Base-by-base conservation (phyloP, 1,140 invertebrate genomes). In the Lucilia sericata region DNA sequence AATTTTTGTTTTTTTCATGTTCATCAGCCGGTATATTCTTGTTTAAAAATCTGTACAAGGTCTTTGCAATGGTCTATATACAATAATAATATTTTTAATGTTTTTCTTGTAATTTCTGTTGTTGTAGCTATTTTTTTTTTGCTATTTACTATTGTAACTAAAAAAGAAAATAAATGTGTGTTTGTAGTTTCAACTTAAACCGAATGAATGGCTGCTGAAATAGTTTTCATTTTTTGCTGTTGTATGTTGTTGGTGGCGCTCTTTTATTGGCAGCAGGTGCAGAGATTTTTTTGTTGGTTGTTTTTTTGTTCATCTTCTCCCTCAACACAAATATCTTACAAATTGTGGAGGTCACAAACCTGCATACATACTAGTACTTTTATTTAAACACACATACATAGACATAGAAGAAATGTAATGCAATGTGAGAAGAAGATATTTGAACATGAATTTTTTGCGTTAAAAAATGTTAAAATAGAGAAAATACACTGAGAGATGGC, bases 231-330 rank as follows among this genome's bases (percentile, higher is more conserved):
- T 60, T 60, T 60, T n/a, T 30, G 25, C 25, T 30, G 2, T 65
- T 65, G 2, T n/a, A 65, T n/a, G 60, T 25, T 70, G 65, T 9
- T 19, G 65, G n/a, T 21, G 65, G 65, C 65, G n/a, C 65, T 70
- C 65, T 19, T 21, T 70, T 70, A 21, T 21, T 70, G 65, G 65
- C 65, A 70, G 65, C 65, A 70, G 65, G 65, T 70, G 65, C 65
- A 70, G 65, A 60, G 55, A 70, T 70, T 70, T 21, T 70, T 70
- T 17, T 2, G 25, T 30, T 30, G 25, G 1, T 30, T 30, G 1
- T 19, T 17, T 14, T n/a, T 65, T 19, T 65, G 5, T 65, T 65
- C n/a, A 51, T 2, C 5, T 70, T 70, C n/a, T 60, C 55, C 14
- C n/a, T 30, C n/a, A 42, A 42, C 55, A n/a, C n/a, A 7, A 30